Conservation (phyloP, 2,113 vertebrate genomes). For the Isurus oxyrinchus region DNA sequence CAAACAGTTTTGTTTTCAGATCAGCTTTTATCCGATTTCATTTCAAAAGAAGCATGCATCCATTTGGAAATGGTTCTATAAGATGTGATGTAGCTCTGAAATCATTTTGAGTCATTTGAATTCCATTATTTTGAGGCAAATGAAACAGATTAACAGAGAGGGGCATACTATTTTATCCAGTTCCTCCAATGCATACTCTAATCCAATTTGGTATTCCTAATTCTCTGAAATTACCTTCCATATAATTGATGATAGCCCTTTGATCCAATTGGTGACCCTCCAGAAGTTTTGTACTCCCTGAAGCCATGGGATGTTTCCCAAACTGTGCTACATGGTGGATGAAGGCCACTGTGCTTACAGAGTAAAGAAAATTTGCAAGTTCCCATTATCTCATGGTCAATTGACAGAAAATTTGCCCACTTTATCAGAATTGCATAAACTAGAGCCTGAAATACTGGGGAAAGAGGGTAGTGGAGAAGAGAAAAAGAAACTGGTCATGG, state of each 20-base stretch:
- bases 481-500: neutral
- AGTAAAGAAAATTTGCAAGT: neutral
- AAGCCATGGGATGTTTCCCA: neutral
- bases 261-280: neutral
- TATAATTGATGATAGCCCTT: neutral
- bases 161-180: neutral
- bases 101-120: slow-evolving; percentile 16
- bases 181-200: neutral
- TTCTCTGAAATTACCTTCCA: slow-evolving; percentile 1
- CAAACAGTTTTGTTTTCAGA: neutral
- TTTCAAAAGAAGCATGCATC: neutral
- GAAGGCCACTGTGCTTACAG: neutral
- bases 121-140: neutral
- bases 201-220: neutral
- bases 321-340: neutral
- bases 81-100: neutral
- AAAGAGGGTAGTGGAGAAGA: neutral
- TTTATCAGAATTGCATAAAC: neutral
- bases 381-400: neutral
- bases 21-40: neutral
- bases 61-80: neutral
- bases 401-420: neutral
- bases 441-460: neutral
- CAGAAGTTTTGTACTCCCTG: neutral
- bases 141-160: neutral